Evolutionary conservation across 2,113 vertebrate genomes (phyloP), one percentile per base, ranked within the genome.

Genomic region (Haliaeetus leucogaster): DNA sequence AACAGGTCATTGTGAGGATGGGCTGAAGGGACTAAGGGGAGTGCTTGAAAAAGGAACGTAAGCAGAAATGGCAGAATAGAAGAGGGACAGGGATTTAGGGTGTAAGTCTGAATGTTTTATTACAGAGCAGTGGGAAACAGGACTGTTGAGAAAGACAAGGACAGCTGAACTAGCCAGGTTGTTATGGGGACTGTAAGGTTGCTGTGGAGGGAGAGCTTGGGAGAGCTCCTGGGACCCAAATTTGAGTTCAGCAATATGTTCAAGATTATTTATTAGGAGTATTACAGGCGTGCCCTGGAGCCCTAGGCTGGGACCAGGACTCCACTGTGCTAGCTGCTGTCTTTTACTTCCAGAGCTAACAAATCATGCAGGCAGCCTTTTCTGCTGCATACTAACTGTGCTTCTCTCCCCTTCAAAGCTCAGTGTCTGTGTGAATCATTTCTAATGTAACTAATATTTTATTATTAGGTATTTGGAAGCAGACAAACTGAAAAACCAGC

Each of bases 381-480:
- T 62, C 89, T 90, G 45, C 66, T 87, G 67, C 3, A 1, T 48
- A 11, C 20, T 58, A 32, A 10, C 55, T 68, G 38, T 50, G 77
- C 36, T 59, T 93, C 43, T 62, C 55, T 52, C 74, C 53, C 56
- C 76, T 82, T 90, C 81, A 84, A 82, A 95, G 65, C 56, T 73
- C 74, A 61, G 8, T 59, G 48, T 11, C 66, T 11, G 25, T 58
- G 47, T 68, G 91, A 85, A 82, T 87, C 1, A 61, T 93, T 90
- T 72, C 81, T 61, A 62, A 83, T 62, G 76, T 80, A 92, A 77
- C 50, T 63, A 73, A 20, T 47, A 84, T 70, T 94, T 89, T 84
- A 79, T 89, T 53, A 67, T 71, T 84, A 72, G 80, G 73, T 76
- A 56, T 86, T 85, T 96, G 91, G 78, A 95, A 94, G 65, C 42